Evolutionary conservation across 1,140 invertebrate genomes (phyloP).

Genomic region (Himalopsyche phryganea): DNA sequence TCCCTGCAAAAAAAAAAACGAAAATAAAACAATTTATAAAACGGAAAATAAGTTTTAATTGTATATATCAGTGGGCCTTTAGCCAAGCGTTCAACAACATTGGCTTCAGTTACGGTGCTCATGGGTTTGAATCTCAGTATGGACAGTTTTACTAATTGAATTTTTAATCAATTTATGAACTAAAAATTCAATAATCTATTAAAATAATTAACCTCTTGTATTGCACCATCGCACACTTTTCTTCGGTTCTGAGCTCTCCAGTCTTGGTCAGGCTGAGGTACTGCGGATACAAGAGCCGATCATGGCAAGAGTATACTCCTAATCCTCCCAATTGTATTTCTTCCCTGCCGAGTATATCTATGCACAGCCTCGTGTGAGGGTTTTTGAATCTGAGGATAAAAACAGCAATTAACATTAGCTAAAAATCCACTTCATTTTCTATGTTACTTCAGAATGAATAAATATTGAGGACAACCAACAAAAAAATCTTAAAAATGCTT

Average conservation of each 20-base stretch:
- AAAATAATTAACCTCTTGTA: constrained; percentile 44
- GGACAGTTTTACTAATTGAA: no score
- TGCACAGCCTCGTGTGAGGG: constrained; percentile 60
- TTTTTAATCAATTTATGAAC: no score
- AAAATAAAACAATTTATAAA: no score
- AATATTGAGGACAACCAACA: no score
- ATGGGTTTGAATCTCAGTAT: no score
- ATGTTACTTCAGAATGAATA: constrained; percentile 1
- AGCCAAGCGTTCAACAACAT: no score
- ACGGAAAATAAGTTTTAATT: no score
- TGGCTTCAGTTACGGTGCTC: no score
- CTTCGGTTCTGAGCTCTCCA: constrained; percentile 74
- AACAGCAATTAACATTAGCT: constrained; percentile 4
- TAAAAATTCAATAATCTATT: no score
- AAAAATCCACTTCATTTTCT: not conserved
- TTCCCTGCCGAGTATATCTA: constrained; percentile 75
- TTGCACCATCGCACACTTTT: constrained; percentile 61
- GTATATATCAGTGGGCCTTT: no score
- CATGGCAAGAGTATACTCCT: constrained; percentile 75
- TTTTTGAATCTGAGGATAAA: constrained; percentile 48
- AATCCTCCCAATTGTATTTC: constrained; percentile 70
- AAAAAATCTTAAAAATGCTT: no score
- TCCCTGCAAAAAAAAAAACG: constrained; percentile 28
- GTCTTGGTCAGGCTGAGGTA: constrained; percentile 68
- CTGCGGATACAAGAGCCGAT: constrained; percentile 62